Percentiles rank a stretch among this genome's conserved stretches.
Evolutionary conservation across 1,140 invertebrate genomes (phyloP).

Genomic region (Laodelphax striatellus): DNA sequence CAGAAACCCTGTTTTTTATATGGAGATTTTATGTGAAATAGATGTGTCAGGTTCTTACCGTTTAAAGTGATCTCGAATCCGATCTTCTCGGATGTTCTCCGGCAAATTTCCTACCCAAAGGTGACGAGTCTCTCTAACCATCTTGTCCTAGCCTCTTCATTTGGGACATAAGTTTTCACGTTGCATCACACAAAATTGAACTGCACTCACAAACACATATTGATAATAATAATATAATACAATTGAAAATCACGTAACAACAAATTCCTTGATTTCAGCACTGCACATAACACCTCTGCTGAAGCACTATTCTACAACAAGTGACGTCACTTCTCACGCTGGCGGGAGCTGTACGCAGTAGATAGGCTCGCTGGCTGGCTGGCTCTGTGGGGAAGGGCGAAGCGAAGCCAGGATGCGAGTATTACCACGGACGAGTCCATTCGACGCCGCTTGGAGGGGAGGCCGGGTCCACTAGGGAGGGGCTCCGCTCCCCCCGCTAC

Average conservation of each 20-base stretch:
- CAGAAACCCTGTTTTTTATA: no score
- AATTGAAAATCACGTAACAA: conserved; percentile 10
- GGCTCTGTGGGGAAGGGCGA: not conserved
- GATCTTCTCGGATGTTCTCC: conserved; percentile 93
- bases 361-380: conserved; percentile 10
- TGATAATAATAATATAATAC: not conserved
- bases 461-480: not conserved
- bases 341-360: conserved; percentile 20
- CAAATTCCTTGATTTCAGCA: conserved; percentile 16
- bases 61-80: conserved; percentile 94
- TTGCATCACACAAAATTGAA: conserved; percentile 21
- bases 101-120: conserved; percentile 99
- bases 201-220: conserved; percentile 21
- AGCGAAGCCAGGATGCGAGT: not conserved
- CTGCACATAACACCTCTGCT: conserved; percentile 15
- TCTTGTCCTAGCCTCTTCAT: conserved; percentile 71
- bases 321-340: conserved; percentile 23
- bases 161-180: conserved; percentile 22
- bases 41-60: conserved; percentile 50
- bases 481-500: not conserved
- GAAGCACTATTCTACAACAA: conserved; percentile 22
- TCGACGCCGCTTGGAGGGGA: not conserved
- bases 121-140: conserved; percentile 99
- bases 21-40: no score
- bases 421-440: not conserved